Base-by-base conservation (phyloP, 2,113 vertebrate genomes). In the Tragelaphus buxtoni region DNA sequence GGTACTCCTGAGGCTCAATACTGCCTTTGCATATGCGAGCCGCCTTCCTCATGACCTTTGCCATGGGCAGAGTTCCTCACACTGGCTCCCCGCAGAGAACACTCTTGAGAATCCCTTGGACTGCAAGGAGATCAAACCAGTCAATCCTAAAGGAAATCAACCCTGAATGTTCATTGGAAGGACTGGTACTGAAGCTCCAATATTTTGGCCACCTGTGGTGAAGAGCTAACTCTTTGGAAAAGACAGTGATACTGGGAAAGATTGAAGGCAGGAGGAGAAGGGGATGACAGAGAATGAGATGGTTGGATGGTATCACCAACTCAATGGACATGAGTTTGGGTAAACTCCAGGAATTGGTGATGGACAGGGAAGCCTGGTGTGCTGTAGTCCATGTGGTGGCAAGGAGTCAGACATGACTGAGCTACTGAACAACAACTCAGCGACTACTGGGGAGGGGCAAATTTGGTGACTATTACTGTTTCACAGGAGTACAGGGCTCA, bases 361-460 rank as follows among this genome's bases (percentile, higher is more conserved):
- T 69, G 63, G 8, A 35, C n/a, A 35, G n/a, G 17, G 63, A 69
- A 20, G 2, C 63, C 17, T 35, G n/a, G n/a, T 8, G 0, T 69
- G 9, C 17, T 69, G n/a, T 8, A 35, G n/a, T 69, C n/a, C 9
- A 5, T 69, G 63, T 10, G 16, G n/a, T 20, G n/a, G 17, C 9
- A 35, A 65, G 9, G n/a, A 69, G 63, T 35, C 63, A 69, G 63
- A 20, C 17, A 20, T 35, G 63, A 20, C 32, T 35, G 63, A 35
- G 4, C 32, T 35, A 35, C n/a, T 20, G n/a, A 69, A 35, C 17
- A 80, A 11, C 56, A 58, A 12, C 56, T 58, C 42, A 42, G n/a
- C 42, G 42, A 42, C 4, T 12, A 10, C 18, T 35, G 4, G 7
- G 39, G 7, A 3, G 5, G 3, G 7, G 8, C 0, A 81, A 9